phyloP scores from a whole-genome alignment of 2,113 vertebrate species.

The Osmerus eperlanus region DNA sequence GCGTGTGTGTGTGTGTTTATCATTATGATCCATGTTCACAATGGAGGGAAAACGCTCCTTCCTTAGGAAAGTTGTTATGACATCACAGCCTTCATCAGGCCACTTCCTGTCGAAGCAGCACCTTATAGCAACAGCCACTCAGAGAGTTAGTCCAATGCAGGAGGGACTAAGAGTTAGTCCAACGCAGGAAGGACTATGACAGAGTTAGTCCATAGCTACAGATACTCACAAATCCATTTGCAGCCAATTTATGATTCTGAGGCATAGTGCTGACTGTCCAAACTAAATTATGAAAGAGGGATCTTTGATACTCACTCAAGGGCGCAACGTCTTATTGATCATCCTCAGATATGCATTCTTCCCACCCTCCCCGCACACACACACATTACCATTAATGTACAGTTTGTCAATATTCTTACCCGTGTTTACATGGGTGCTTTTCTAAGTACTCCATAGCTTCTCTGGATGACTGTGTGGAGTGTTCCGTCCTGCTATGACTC shows the following conservation, averaged over 20 bases:
- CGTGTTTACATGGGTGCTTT: no score
- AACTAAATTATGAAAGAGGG: slow-evolving; percentile 34
- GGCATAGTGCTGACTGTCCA: slow-evolving; percentile 4
- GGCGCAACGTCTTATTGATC: slow-evolving; percentile 30
- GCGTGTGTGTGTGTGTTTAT: neutral
- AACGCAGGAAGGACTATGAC: no score
- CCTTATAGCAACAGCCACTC: neutral
- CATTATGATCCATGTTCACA: neutral
- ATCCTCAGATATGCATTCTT: slow-evolving; percentile 2
- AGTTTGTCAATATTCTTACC: slow-evolving; percentile 33
- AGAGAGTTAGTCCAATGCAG: neutral
- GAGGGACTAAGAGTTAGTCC: neutral
- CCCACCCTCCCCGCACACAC: neutral
- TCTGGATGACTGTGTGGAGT: no score
- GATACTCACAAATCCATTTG: slow-evolving; percentile 15
- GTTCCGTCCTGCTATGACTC: no score
- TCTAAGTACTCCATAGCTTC: no score
- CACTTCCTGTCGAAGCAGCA: slow-evolving; percentile 18
- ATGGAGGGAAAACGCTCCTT: slow-evolving; percentile 12
- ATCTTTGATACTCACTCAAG: slow-evolving; percentile 28
- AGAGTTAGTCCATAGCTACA: neutral
- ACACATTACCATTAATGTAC: neutral
- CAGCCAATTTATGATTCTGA: slow-evolving; percentile 8
- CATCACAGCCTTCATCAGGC: slow-evolving; percentile 25
- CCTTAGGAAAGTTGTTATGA: neutral